Evolutionary conservation across 2,888 invertebrate genomes (phyloP), one percentile per base, ranked within the genome.

Genomic region (Pemphredon lugubris): DNA sequence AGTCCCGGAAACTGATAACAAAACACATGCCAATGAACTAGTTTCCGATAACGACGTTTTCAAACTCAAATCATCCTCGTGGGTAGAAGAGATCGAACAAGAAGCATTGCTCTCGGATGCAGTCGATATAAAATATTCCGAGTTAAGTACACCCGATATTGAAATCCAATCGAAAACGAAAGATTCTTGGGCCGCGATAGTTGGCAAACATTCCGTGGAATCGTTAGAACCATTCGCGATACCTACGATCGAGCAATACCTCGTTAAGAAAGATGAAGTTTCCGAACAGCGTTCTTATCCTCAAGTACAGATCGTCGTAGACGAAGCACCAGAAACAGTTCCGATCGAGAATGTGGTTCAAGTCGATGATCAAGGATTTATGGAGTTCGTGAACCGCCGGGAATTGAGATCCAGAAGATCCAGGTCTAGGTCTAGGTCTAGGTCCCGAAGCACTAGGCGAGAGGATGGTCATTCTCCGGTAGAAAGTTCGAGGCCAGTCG

Each of bases 341-440:
- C 83, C 87, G 0, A 84, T 87, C 26, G 87, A 88, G 73, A 84
- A 86, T 61, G 58, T 88, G 54, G 81, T 83, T 20, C 81, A 86
- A 57, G 21, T 71, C 0, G 73, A 71, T 23, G 72, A 65, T 1
- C 65, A 73, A 44, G 73, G 73, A 2, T 73, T 73, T 47, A 61
- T 72, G 40, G 66, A 73, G 6, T 61, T 66, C n/a, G 42, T 73
- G 5, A 73, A 71, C 13, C 51, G 84, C 84, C 23, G 91, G 90
- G 66, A 71, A 32, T 26, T 89, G 55, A 84, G 88, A 16, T 86
- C 86, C 9, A 82, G 90, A 16, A 84, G 87, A 53, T 90, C 90
- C 37, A 87, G 90, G 68, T 90, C 90, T 18, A 85, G 89, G 37
- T 90, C 90, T 34, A 87, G 90, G 68, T 90, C 90, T 18, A 85